phyloP scores from a whole-genome alignment of 1,140 invertebrate genomes.

The Bombus sylvicola region DNA sequence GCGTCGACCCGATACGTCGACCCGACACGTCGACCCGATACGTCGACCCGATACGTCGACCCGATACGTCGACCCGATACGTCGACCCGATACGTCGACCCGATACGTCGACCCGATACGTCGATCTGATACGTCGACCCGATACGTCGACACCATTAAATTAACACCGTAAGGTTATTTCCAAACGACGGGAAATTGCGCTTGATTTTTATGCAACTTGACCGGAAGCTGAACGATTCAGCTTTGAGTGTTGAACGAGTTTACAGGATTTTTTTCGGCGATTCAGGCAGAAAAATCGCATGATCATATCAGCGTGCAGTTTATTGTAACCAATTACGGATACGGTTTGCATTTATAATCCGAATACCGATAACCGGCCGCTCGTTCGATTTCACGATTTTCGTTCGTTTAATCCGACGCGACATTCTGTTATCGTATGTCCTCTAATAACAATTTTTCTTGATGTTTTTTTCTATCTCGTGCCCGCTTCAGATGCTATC shows the following conservation, averaged over 20 bases:
- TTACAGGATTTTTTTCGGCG: neutral
- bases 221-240: no score
- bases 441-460: slow-evolving; percentile 19
- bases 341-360: slow-evolving; percentile 46
- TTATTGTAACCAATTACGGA: slow-evolving; percentile 39
- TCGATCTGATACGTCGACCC: no score
- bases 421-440: slow-evolving; percentile 18
- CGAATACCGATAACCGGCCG: slow-evolving; percentile 33
- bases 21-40: no score
- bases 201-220: neutral
- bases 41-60: no score
- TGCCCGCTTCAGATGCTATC: no score
- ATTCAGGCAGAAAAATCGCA: slow-evolving; percentile 3
- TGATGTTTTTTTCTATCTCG: neutral
- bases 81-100: no score
- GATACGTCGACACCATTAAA: slow-evolving; percentile 17
- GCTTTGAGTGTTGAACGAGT: no score
- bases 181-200: neutral
- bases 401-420: slow-evolving; percentile 30
- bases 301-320: neutral
- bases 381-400: slow-evolving; percentile 5
- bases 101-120: no score
- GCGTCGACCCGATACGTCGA: neutral
- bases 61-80: no score
- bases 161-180: slow-evolving; percentile 41